phyloP scores from a whole-genome alignment of 37 sponge, comb jelly and placozoan species.

The Agelas oroides region DNA sequence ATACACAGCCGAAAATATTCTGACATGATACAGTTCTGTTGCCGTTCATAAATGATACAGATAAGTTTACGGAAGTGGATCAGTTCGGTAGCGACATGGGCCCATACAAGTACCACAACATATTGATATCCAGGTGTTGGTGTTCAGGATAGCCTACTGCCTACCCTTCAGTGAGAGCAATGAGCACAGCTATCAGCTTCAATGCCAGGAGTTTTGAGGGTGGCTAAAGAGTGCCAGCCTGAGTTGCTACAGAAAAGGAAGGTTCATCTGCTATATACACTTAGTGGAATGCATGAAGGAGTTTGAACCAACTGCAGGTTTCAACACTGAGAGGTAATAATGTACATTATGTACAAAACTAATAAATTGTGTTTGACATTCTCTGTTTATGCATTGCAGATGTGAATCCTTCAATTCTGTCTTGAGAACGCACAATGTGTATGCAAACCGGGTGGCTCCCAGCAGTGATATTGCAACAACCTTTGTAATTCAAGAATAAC shows the following conservation, averaged over 20 bases:
- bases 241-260: too few relatives aligned
- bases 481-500: constrained; percentile 13
- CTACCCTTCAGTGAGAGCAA: background rate
- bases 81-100: too few relatives aligned
- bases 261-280: constrained; percentile 57
- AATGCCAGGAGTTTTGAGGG: too few relatives aligned
- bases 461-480: constrained; percentile 53
- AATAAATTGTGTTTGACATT: too few relatives aligned
- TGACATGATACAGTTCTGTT: too few relatives aligned
- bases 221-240: background rate
- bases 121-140: background rate
- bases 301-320: constrained; percentile 48
- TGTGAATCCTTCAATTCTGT: constrained; percentile 55
- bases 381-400: background rate
- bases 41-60: too few relatives aligned
- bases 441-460: constrained; percentile 51
- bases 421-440: constrained; percentile 40
- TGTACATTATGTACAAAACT: background rate
- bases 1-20: too few relatives aligned
- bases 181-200: too few relatives aligned
- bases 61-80: too few relatives aligned
- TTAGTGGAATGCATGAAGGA: constrained; percentile 41
- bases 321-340: constrained; percentile 61
- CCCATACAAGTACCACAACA: too few relatives aligned
- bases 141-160: background rate